Base-by-base conservation (phyloP, 1,140 invertebrate genomes). In the Dendrolimus kikuchii region DNA sequence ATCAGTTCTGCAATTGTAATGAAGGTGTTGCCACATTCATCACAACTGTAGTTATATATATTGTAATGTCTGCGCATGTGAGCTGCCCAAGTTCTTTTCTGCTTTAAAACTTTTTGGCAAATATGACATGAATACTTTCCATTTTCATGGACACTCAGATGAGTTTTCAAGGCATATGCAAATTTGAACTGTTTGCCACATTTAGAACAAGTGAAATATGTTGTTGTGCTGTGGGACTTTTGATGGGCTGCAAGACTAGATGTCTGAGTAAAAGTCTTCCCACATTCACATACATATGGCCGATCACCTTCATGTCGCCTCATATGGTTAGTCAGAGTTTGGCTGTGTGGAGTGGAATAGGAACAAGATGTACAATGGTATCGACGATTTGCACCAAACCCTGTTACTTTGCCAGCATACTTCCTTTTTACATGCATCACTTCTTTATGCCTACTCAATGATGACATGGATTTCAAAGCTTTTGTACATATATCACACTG, bases 171-270 rank as follows among this genome's bases (percentile, higher is more conserved):
- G 44, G 81, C 69, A 51, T 78, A 82, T 39, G 77, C 76, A 67
- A 81, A 79, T 65, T 91, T 89, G 75, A 92, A 92, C 72, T 90
- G 89, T 65, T 91, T 90, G 9, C 90, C 89, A 75, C 91, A 92
- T 42, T 88, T 60, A 9, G 88, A 74, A 71, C 92, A 93, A 38
- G 88, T 92, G 62, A 86, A 92, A 50, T 88, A 85, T 41, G 70
- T 82, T 39, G 62, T 62, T 43, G 66, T 67, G 55, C 81, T 87
- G 53, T 91, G 89, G 40, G 78, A 90, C 59, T 86, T 87, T 10
- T 67, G 62, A 68, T 90, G 89, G 38, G 83, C 83, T 45, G 68
- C 70, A 4, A 90, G 64, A 54, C 85, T 87, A 5, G 86, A 78
- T 8, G 82, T 81, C 60, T 89, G 88, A 6, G 87, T 90, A 66